phyloP scores from a whole-genome alignment of 2,888 invertebrate genomes.

The Flexamia atlantica region DNA sequence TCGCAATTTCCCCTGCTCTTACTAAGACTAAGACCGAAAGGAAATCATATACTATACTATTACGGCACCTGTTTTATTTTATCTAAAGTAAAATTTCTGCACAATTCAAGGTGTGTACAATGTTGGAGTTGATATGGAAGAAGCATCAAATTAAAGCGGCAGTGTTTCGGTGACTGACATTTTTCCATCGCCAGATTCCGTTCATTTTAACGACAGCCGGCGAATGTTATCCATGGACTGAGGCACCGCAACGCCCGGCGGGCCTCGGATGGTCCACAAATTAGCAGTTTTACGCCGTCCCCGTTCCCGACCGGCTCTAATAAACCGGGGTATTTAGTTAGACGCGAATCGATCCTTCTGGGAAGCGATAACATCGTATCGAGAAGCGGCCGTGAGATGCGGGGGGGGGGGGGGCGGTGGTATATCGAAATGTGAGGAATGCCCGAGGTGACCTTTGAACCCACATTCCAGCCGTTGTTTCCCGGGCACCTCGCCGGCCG shows the following conservation, averaged over 20 bases:
- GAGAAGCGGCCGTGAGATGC: conserved; percentile 19
- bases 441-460: conserved; percentile 59
- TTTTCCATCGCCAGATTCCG: too few relatives aligned
- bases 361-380: conserved; percentile 53
- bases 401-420: background rate
- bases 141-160: too few relatives aligned
- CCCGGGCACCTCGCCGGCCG: conserved; percentile 45
- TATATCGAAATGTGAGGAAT: conserved; percentile 65
- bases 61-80: too few relatives aligned
- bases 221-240: too few relatives aligned
- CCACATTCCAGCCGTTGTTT: conserved; percentile 48
- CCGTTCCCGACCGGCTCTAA: background rate
- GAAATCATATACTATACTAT: too few relatives aligned
- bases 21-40: too few relatives aligned
- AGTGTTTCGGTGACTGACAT: too few relatives aligned
- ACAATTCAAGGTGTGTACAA: too few relatives aligned
- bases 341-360: conserved; percentile 55
- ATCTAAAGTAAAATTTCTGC: too few relatives aligned
- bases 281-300: conserved; percentile 43
- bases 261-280: background rate
- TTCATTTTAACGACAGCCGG: too few relatives aligned
- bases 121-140: too few relatives aligned
- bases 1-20: too few relatives aligned
- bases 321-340: conserved; percentile 50
- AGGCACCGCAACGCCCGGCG: background rate